phyloP scores from a whole-genome alignment of 2,797 vertebrate species.

The Enteromius trimaculatus region DNA sequence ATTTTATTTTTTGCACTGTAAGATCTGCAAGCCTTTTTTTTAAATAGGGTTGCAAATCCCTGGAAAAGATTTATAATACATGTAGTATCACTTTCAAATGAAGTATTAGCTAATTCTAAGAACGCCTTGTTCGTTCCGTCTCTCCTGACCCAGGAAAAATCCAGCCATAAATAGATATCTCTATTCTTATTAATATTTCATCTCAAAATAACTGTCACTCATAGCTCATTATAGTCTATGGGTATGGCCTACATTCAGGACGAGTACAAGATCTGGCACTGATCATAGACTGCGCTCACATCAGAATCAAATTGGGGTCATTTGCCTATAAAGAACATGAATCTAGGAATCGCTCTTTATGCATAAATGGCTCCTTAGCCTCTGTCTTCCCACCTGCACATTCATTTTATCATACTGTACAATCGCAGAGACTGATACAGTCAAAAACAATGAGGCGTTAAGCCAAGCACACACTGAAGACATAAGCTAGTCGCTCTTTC shows the following conservation, averaged over 20 bases:
- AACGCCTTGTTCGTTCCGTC: constrained; percentile 21
- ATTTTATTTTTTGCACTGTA: background rate
- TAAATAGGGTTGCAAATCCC: background rate
- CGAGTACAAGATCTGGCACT: constrained; percentile 27
- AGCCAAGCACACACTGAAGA: constrained; percentile 1
- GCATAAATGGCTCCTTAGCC: constrained; percentile 64
- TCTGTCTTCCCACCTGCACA: constrained; percentile 4
- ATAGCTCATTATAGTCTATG: constrained; percentile 52
- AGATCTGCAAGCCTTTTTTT: background rate
- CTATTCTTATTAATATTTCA: constrained; percentile 56
- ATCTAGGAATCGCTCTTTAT: constrained; percentile 77
- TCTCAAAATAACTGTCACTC: constrained; percentile 53
- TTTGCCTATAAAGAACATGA: constrained; percentile 76
- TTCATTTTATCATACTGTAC: constrained; percentile 26
- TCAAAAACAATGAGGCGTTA: background rate
- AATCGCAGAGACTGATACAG: background rate
- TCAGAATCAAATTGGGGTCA: constrained; percentile 77
- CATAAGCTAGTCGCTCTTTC: background rate
- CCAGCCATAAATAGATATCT: constrained; percentile 46
- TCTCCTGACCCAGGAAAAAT: constrained; percentile 39
- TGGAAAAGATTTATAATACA: background rate
- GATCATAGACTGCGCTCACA: constrained; percentile 53
- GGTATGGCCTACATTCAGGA: constrained; percentile 50
- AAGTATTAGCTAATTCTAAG: constrained; percentile 33
- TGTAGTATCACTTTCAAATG: constrained; percentile 3